Conservation (phyloP, 2,113 vertebrate species). For the Vicugna pacos region DNA sequence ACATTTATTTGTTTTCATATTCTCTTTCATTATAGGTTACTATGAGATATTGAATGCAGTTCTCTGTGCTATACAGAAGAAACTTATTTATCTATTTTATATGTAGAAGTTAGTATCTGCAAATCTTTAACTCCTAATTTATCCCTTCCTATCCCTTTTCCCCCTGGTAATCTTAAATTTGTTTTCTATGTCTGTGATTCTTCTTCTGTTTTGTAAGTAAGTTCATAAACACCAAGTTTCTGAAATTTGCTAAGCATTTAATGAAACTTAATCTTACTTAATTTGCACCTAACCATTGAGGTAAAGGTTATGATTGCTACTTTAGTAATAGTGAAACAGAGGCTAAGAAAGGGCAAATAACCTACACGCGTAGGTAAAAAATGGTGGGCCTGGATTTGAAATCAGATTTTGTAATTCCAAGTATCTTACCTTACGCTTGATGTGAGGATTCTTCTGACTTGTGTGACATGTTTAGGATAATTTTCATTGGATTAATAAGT, state of each 20-base stretch:
- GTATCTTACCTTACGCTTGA: not conserved
- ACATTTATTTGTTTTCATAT: too few relatives aligned
- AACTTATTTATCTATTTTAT: too few relatives aligned
- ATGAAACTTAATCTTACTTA: not conserved
- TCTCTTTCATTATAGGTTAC: too few relatives aligned
- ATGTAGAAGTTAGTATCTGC: too few relatives aligned
- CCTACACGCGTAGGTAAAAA: not conserved
- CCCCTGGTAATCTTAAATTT: too few relatives aligned
- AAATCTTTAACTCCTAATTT: too few relatives aligned
- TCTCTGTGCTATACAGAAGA: too few relatives aligned
- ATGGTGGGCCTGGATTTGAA: not conserved
- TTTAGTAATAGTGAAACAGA: not conserved
- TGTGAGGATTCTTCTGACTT: not conserved
- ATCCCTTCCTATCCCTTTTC: too few relatives aligned
- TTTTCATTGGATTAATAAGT: not conserved
- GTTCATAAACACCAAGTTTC: not conserved
- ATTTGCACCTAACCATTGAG: not conserved
- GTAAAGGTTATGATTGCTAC: not conserved
- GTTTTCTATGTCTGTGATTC: too few relatives aligned
- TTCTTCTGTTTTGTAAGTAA: too few relatives aligned
- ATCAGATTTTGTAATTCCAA: not conserved
- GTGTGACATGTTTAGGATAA: not conserved
- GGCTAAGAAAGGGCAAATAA: not conserved
- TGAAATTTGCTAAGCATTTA: not conserved
- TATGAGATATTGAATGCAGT: too few relatives aligned